Base-by-base conservation (phyloP, 2,797 vertebrate genomes). In the Neoniphon sammara region DNA sequence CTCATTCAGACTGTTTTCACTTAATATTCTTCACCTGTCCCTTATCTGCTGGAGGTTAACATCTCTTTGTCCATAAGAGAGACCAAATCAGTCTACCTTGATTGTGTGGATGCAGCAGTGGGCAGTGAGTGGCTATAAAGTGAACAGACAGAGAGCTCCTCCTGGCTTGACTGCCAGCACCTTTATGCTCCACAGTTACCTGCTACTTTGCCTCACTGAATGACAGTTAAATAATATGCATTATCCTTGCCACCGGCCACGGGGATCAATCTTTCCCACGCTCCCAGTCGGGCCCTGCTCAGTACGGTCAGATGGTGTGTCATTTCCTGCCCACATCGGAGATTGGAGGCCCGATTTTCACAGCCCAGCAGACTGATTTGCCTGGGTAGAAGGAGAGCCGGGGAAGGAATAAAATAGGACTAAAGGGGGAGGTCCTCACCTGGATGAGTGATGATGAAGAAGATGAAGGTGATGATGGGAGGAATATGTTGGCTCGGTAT, bases 281-380 rank as follows among this genome's bases (percentile, higher is more conserved):
- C 83, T 91, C 74, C 82, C 52, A 73, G 83, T 82, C 70, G 27
- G 84, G 68, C 66, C 73, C 50, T 34, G 73, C 80, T 87, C 67
- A 70, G 74, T 49, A 20, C 47, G 50, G 85, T 88, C 80, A 78
- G 73, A 85, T 74, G 81, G 77, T 86, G 74, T 91, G 85, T 91
- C 87, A 92, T 92, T 92, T 92, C 89, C 90, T 91, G 88, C 87
- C 90, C 85, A 81, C 77, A 58, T 80, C 61, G 36, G 86, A 92
- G 91, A 94, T 93, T 93, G 92, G 89, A 88, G 70, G 83, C 86
- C 90, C 90, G 88, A 92, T 94, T 94, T 94, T 92, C 91, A 87
- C 84, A 87, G 85, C 85, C 82, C 86, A 85, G 85, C 87, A 73
- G 80, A 82, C 88, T 90, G 87, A 93, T 91, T 87, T 86, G 85